These are phyloP conservation scores for Synanthedon myopaeformis DNA, from an alignment of 2,888 invertebrate species.

Conservation along the genomic window DNA sequence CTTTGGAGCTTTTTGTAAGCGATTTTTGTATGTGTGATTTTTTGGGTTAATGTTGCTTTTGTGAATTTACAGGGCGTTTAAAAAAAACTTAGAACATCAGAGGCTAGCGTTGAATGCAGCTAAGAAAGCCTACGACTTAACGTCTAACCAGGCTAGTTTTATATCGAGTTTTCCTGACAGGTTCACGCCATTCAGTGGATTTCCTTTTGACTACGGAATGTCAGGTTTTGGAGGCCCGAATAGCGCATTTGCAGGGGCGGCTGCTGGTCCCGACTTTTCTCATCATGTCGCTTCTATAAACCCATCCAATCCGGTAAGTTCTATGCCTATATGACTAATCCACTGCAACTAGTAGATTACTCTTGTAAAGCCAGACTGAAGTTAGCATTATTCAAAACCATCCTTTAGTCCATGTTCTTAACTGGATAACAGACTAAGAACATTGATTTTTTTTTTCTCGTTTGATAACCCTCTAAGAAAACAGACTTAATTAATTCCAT, in stretches of 20 bases:
- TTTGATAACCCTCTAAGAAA: too few species aligned
- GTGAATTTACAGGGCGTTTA: constrained; percentile 45
- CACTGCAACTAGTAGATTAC: background rate
- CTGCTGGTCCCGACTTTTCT: constrained; percentile 62
- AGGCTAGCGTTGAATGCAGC: constrained; percentile 45
- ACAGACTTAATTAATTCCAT: too few species aligned
- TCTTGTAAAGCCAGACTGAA: background rate
- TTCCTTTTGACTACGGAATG: constrained; percentile 10
- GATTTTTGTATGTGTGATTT: constrained; percentile 1
- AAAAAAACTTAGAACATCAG: constrained; percentile 38
- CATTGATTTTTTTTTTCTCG: too few species aligned
- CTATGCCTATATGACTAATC: too few species aligned
- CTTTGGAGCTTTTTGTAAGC: background rate
- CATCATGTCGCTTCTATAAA: constrained; percentile 71
- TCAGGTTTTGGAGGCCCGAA: constrained; percentile 19
- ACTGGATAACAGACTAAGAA: too few species aligned
- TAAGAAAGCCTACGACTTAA: constrained; percentile 48
- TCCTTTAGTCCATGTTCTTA: too few species aligned
- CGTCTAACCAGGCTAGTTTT: constrained; percentile 38
- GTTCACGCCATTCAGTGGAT: constrained; percentile 22
- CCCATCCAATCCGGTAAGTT: constrained; percentile 72
- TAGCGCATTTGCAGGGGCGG: constrained; percentile 65
- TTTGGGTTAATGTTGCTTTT: constrained; percentile 7
- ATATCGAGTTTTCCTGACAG: constrained; percentile 42
- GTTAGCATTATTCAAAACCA: background rate